Evolutionary conservation across 2,113 vertebrate genomes (phyloP).

Genomic region (Odocoileus hemionus): DNA sequence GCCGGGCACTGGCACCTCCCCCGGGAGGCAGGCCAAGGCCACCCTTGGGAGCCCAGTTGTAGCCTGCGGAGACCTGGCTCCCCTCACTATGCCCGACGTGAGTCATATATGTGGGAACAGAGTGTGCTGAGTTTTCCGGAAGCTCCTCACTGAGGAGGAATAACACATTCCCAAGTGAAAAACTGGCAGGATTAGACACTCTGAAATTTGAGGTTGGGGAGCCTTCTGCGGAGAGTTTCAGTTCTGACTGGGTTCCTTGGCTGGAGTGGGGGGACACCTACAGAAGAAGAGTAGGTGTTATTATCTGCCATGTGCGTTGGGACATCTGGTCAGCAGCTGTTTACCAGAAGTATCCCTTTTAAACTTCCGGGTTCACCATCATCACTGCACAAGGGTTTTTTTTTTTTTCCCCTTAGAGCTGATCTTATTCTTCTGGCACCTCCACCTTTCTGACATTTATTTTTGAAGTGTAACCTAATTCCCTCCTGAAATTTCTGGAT

Average conservation of each 20-base stretch:
- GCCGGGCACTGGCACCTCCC: background rate
- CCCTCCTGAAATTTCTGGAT: slow-evolving; percentile 5
- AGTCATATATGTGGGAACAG: slow-evolving; percentile 32
- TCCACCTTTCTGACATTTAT: background rate
- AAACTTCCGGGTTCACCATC: background rate
- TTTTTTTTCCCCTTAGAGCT: background rate
- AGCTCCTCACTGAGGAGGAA: background rate
- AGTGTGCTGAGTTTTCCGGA: background rate
- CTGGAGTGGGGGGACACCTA: background rate
- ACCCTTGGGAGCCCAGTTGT: slow-evolving; percentile 38
- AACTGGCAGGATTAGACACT: background rate
- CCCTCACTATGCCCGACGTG: background rate
- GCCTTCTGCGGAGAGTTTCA: background rate
- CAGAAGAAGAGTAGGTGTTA: background rate
- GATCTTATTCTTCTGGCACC: background rate
- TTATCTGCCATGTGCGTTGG: background rate
- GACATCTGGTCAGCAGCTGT: background rate
- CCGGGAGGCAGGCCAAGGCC: slow-evolving; percentile 40
- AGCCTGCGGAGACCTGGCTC: slow-evolving; percentile 12
- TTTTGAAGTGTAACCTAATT: slow-evolving; percentile 44
- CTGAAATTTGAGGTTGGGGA: slow-evolving; percentile 4
- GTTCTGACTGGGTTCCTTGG: background rate
- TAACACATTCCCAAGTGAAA: slow-evolving; percentile 37
- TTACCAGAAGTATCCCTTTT: background rate
- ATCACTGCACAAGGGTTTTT: background rate